Evolutionary conservation across 2,888 invertebrate genomes (phyloP).

Genomic region (Nephrocerus scutellatus): DNA sequence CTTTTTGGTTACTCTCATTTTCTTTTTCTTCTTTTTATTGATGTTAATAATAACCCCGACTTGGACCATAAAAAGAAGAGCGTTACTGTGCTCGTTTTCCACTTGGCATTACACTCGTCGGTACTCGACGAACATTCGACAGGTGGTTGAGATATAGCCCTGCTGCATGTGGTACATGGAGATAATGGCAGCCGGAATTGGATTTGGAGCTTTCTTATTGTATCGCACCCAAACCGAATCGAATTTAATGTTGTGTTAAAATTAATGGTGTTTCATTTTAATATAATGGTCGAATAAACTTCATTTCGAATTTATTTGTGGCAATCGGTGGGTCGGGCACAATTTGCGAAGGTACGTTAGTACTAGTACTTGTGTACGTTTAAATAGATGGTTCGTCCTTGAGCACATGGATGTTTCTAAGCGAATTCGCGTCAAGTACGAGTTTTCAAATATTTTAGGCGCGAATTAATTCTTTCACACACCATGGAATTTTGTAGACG

Average conservation of each 20-base stretch:
- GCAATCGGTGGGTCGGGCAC: too few species aligned
- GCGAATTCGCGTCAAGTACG: too few species aligned
- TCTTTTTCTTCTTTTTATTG: slow-evolving; percentile 6
- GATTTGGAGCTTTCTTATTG: slow-evolving; percentile 35
- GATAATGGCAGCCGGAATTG: too few species aligned
- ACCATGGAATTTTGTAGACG: too few species aligned
- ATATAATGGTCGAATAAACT: slow-evolving; percentile 37
- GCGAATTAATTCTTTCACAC: too few species aligned
- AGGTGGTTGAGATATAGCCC: slow-evolving; percentile 21
- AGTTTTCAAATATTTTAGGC: too few species aligned
- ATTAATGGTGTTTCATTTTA: slow-evolving; percentile 45
- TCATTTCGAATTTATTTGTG: slow-evolving; percentile 29
- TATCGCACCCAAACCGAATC: slow-evolving; percentile 32
- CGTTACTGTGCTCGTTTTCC: slow-evolving; percentile 30
- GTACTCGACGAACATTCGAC: slow-evolving; percentile 19
- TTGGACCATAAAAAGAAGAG: slow-evolving; percentile 17
- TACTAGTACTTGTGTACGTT: too few species aligned
- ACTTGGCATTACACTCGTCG: slow-evolving; percentile 25
- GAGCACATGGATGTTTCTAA: too few species aligned
- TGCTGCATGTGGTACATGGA: too few species aligned
- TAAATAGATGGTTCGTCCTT: too few species aligned
- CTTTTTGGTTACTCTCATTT: slow-evolving; percentile 8
- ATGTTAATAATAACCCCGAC: slow-evolving; percentile 19
- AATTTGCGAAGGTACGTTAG: too few species aligned
- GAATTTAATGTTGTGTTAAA: slow-evolving; percentile 36